Base-by-base conservation (phyloP, 1,140 invertebrate genomes). In the Penaeus indicus region DNA sequence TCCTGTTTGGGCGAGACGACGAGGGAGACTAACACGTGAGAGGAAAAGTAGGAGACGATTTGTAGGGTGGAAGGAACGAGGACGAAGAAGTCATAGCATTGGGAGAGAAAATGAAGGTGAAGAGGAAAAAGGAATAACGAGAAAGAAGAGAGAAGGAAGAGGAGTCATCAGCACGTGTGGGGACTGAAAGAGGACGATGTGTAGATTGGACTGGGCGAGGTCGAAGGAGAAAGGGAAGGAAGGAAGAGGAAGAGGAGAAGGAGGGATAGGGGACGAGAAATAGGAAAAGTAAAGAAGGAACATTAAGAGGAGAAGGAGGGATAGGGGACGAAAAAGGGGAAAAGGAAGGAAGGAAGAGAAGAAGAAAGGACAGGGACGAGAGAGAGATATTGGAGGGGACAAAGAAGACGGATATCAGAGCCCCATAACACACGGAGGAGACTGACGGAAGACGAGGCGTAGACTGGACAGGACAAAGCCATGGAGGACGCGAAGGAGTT, bases 231-330 rank as follows among this genome's bases (percentile, higher is more conserved):
- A 62, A 16, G n/a, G 18, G 25, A 79, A 21, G 1, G 77, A 10
- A 4, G 42, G 42, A 79, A 38, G 18, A 27, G 11, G 27, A 22
- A 25, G 18, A 5, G 42, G 32, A 27, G 47, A 18, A 54, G 16
- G 25, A n/a, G 47, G 61, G 78, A 54, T 27, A 42, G 32, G n/a
- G 77, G 60, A 32, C n/a, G 32, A 42, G 77, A 78, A 47, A 78
- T 32, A 78, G 75, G 54, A 47, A 78, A 42, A 77, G 75, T 42
- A 42, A 77, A 42, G 54, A 47, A 78, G 75, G 54, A 47, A 78
- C 38, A 78, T 2, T 22, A 27, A 78, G 75, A 38, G 75, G 38
- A 78, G 32, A 38, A 47, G 54, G n/a, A 78, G 75, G 21, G 75
- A 78, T 32, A 78, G 75, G 54, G 75, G 54, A 32, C 42, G 75